These are phyloP conservation scores for Hemicordylus capensis DNA, from an alignment of 2,113 vertebrate species.

Conservation along the genomic window DNA sequence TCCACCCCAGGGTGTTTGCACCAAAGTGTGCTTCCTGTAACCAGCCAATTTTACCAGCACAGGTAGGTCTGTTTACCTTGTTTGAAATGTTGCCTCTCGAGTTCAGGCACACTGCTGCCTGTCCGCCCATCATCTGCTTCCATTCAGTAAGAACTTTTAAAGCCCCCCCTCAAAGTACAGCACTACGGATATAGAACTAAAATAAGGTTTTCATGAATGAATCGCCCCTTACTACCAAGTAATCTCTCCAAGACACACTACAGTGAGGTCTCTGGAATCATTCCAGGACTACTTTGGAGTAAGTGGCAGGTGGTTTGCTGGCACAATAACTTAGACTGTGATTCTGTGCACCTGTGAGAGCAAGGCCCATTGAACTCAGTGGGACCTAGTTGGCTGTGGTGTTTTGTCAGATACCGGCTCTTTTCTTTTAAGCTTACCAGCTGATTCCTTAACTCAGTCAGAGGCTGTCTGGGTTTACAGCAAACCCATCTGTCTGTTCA, in stretches of 20 bases:
- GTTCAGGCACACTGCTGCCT: not conserved
- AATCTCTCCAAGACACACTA: too few species aligned
- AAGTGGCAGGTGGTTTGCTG: too few species aligned
- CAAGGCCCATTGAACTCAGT: too few species aligned
- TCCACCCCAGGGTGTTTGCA: slow-evolving; percentile 89
- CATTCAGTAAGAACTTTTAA: not conserved
- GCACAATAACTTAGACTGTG: too few species aligned
- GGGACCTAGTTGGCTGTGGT: not conserved
- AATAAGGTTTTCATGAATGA: not conserved
- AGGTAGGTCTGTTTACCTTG: slow-evolving; percentile 76
- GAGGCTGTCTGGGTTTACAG: not conserved
- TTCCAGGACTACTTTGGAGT: too few species aligned
- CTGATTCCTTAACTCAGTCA: slow-evolving; percentile 44
- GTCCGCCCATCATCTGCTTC: not conserved
- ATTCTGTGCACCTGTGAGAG: too few species aligned
- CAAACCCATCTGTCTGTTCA: not conserved
- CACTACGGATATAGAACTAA: slow-evolving; percentile 5
- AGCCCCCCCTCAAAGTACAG: fast-evolving
- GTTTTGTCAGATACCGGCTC: not conserved
- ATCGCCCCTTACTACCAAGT: too few species aligned
- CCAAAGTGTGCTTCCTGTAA: slow-evolving; percentile 97
- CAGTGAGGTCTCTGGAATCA: too few species aligned
- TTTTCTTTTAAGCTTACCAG: not conserved
- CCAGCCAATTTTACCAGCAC: slow-evolving; percentile 94
- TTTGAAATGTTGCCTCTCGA: not conserved